Conservation (phyloP, 2,113 vertebrate species). For the Petrocephalus zakoni region DNA sequence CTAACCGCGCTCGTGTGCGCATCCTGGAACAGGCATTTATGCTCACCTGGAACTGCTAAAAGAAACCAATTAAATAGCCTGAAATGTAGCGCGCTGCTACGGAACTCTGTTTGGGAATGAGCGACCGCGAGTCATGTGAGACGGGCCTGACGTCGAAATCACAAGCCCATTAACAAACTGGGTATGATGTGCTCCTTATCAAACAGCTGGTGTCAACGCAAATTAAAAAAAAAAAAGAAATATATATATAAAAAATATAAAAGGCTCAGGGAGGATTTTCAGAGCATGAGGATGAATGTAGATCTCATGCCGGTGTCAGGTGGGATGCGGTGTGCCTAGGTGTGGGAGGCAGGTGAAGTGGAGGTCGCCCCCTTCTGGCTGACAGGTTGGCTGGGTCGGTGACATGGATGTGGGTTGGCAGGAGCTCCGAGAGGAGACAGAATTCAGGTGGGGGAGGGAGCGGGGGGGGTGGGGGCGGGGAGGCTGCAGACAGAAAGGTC, state of each 20-base stretch:
- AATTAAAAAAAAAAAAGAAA: not conserved
- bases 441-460: not conserved
- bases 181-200: not conserved
- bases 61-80: not conserved
- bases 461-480: not conserved
- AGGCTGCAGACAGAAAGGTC: not conserved
- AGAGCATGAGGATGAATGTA: not conserved
- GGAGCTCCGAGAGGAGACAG: not conserved
- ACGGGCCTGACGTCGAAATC: not conserved
- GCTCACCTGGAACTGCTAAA: not conserved
- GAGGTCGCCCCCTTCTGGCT: not conserved
- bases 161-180: not conserved
- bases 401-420: not conserved
- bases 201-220: not conserved
- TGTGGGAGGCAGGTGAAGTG: not conserved
- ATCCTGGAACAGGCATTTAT: not conserved
- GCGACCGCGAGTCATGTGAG: not conserved
- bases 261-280: not conserved
- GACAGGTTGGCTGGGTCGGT: not conserved
- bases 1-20: not conserved
- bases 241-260: not conserved
- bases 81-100: not conserved
- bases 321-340: not conserved
- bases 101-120: not conserved
- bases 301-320: not conserved